Evolutionary conservation across 2,888 invertebrate genomes (phyloP).

Genomic region (Caenorhabditis virilis): DNA sequence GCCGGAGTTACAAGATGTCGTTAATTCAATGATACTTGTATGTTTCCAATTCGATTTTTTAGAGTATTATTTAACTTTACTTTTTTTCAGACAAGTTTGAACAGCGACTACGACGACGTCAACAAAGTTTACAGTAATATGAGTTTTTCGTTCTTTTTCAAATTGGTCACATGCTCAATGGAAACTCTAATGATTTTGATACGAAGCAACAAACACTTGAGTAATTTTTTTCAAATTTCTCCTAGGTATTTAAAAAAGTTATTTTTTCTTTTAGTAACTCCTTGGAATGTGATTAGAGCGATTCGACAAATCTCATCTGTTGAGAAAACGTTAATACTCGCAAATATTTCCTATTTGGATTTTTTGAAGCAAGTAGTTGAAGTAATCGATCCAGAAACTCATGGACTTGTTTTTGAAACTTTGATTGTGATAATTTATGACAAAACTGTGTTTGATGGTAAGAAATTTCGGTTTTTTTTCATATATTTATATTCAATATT

Average conservation of each 20-base stretch:
- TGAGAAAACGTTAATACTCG: conserved; percentile 32
- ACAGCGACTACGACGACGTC: conserved; percentile 1
- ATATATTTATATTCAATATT: too few species aligned
- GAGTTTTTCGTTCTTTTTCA: conserved; percentile 45
- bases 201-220: conserved; percentile 16
- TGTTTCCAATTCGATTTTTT: neutral
- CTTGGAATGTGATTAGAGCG: conserved; percentile 41
- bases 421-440: conserved; percentile 29
- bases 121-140: conserved; percentile 1
- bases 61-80: too few species aligned
- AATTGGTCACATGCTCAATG: conserved; percentile 36
- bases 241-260: neutral
- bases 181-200: conserved; percentile 39
- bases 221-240: conserved; percentile 5
- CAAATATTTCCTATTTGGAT: conserved; percentile 15
- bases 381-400: conserved; percentile 29
- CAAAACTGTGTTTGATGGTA: conserved; percentile 13
- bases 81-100: conserved; percentile 31
- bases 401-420: conserved; percentile 31
- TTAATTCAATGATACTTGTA: conserved; percentile 22
- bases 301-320: conserved; percentile 33
- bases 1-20: conserved; percentile 36
- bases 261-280: conserved; percentile 31
- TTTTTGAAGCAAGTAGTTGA: conserved; percentile 30
- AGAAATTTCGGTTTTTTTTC: too few species aligned